Evolutionary conservation across 1,140 invertebrate species (phyloP).

Genomic region (Solenopsis invicta): DNA sequence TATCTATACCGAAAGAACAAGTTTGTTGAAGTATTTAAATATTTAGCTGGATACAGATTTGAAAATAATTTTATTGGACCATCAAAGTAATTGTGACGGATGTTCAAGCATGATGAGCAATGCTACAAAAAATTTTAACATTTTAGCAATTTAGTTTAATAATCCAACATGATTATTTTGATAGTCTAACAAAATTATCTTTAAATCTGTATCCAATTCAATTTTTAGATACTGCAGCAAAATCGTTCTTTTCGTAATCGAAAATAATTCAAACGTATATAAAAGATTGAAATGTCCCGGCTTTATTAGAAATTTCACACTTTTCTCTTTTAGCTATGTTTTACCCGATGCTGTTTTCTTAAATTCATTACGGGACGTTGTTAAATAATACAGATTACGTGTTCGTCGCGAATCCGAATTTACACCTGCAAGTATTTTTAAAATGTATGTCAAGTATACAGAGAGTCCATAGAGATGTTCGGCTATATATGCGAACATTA

Average conservation of each 20-base stretch:
- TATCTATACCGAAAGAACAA: neutral
- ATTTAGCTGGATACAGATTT: no score
- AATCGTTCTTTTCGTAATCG: neutral
- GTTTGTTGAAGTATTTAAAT: no score
- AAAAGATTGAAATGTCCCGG: neutral
- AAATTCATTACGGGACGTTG: conserved; percentile 28
- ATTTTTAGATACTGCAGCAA: no score
- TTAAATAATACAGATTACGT: conserved; percentile 69
- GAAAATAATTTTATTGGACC: no score
- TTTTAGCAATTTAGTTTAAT: no score
- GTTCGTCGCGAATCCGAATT: conserved; percentile 63
- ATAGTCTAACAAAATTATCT: no score
- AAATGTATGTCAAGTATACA: conserved; percentile 78
- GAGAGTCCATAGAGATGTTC: conserved; percentile 71
- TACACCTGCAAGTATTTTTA: conserved; percentile 76
- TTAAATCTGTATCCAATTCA: no score
- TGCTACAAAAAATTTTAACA: no score
- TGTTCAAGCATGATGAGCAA: no score
- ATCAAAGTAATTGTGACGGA: no score
- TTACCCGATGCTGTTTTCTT: neutral
- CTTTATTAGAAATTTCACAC: neutral
- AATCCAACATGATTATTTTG: no score
- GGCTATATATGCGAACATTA: conserved; percentile 22
- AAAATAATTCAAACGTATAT: neutral
- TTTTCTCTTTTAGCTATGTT: neutral